phyloP scores from a whole-genome alignment of 1,140 invertebrate genomes.

The Drosophila leontia region DNA sequence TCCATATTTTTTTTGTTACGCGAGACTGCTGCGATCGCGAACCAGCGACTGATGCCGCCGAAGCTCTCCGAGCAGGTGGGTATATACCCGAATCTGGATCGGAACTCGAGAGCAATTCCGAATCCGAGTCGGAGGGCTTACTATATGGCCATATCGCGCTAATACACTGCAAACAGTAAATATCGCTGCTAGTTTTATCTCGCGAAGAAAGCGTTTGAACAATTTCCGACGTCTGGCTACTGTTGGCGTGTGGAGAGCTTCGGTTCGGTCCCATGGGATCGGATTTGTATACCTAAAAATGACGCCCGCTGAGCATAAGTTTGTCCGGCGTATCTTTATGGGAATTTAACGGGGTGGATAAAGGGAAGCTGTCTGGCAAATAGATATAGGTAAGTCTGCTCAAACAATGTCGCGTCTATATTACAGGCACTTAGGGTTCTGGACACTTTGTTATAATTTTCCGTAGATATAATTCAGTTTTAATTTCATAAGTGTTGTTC shows the following conservation, averaged over 20 bases:
- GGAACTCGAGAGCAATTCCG: not conserved
- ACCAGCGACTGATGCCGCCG: constrained; percentile 28
- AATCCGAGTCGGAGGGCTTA: not conserved
- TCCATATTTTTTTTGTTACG: constrained; percentile 76
- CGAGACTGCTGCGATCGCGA: constrained; percentile 34
- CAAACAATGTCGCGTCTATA: constrained; percentile 16
- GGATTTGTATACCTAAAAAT: not conserved
- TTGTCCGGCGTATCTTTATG: constrained; percentile 10
- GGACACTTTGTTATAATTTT: not conserved
- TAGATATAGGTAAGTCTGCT: not conserved
- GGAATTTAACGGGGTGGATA: not conserved
- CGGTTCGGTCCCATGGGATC: not conserved
- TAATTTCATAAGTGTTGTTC: not conserved
- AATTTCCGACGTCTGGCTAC: constrained; percentile 29
- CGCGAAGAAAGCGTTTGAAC: constrained; percentile 19
- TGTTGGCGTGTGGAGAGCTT: constrained; percentile 26
- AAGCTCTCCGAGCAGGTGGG: constrained; percentile 9
- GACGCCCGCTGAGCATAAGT: constrained; percentile 17
- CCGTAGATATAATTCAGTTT: not conserved
- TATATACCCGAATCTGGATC: constrained; percentile 26
- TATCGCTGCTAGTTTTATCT: constrained; percentile 29
- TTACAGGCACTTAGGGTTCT: not conserved
- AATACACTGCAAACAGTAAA: constrained; percentile 29
- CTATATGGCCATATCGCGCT: constrained; percentile 3
- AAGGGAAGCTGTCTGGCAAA: constrained; percentile 23